These are phyloP conservation scores for Champsocephalus esox DNA, from an alignment of 2,797 vertebrate species.

Conservation along the genomic window DNA sequence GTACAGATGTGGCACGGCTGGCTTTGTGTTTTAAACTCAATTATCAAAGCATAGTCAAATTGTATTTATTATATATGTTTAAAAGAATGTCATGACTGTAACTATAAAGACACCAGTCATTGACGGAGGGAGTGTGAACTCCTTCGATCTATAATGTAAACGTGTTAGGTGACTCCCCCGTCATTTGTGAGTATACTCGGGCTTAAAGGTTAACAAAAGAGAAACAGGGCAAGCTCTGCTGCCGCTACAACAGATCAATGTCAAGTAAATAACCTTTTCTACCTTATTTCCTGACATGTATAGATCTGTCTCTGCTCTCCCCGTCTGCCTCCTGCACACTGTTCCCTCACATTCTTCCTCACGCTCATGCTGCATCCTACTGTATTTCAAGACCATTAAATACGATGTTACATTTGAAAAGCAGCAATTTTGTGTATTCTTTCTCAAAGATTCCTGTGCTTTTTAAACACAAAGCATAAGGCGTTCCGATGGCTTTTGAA, in stretches of 20 bases:
- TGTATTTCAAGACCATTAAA: constrained; percentile 82
- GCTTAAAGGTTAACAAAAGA: constrained; percentile 99
- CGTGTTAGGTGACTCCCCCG: constrained; percentile 97
- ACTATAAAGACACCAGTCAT: constrained; percentile 90
- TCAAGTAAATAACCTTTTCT: constrained; percentile 99
- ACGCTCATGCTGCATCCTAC: constrained; percentile 80
- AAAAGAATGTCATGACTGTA: constrained; percentile 90
- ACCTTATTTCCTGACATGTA: constrained; percentile 99
- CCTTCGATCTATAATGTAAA: constrained; percentile 99
- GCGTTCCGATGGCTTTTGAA: not conserved
- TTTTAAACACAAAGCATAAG: constrained; percentile 2
- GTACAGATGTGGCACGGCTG: not conserved
- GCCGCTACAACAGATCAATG: constrained; percentile 96
- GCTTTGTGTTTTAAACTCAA: constrained; percentile 67
- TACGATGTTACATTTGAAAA: constrained; percentile 84
- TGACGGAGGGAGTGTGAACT: constrained; percentile 93
- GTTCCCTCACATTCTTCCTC: constrained; percentile 89
- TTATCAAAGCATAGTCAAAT: constrained; percentile 89
- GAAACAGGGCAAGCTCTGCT: constrained; percentile 94
- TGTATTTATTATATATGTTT: constrained; percentile 93
- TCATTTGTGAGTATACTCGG: constrained; percentile 95
- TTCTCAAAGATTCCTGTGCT: constrained; percentile 26
- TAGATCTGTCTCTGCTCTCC: constrained; percentile 90
- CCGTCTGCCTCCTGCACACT: constrained; percentile 68
- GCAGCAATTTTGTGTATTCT: constrained; percentile 81